Evolutionary conservation across 2,888 invertebrate species (phyloP), one percentile per base, ranked within the genome.

Genomic region (Nomada hirtipes): DNA sequence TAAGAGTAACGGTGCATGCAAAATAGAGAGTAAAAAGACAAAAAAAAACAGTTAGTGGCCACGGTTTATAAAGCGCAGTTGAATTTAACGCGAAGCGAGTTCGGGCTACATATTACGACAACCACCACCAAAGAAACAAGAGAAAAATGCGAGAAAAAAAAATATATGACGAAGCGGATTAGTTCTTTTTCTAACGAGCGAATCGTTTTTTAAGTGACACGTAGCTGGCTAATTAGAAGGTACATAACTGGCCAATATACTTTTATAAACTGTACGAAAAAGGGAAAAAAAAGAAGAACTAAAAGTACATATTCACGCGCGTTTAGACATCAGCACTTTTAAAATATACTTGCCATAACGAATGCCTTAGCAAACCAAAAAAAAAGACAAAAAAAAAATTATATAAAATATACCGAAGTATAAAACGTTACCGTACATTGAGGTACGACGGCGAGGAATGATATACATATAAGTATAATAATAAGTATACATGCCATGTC

Each of bases 261-360:
- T 84, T 84, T 88, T 81, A 81, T 86, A 85, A 84, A 80, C 71
- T 79, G 78, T 77, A 79, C 73, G 84, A 83, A 82, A 84, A 76
- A 80, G 57, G 57, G 57, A 63, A 77, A 75, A 81, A 74, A 82
- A 73, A 55, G n/a, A 63, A 70, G 72, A 60, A 69, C 57, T 47
- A 44, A 60, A 88, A 86, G 84, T 79, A 83, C 36, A 36, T 47
- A 47, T 86, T 86, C 86, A 86, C 83, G 84, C 84, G 86, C 86
- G 86, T 87, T 84, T 89, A 87, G 89, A 90, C 88, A 86, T 87
- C 89, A 90, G 89, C 89, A 91, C 90, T 87, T 90, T 90, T 90
- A 86, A 88, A 90, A 91, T 90, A 91, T 91, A 93, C 91, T 93
- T 92, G 92, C 93, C 93, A 93, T 93, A 90, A 92, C 88, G 91